Base-by-base conservation (phyloP, 2,113 vertebrate species). In the Beaufortia kweichowensis region DNA sequence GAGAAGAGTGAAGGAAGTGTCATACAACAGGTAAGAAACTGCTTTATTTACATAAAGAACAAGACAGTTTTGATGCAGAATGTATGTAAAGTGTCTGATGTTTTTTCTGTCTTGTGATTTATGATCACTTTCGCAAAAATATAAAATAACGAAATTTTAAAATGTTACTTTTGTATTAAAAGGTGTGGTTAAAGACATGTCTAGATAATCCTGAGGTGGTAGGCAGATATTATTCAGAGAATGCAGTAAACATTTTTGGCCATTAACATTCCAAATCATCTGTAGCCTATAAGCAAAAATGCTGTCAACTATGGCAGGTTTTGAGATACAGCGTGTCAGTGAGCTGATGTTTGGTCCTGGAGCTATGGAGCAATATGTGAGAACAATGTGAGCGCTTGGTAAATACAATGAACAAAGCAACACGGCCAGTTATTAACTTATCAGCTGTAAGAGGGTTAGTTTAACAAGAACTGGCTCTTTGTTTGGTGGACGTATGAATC, bases 401-500 rank as follows among this genome's bases (percentile, higher is more conserved):
- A 33, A 69, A 55, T 19, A 73, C 35, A 73, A 61, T 61, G 70
- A 41, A 41, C 70, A 61, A 8, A 19, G 28, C 55, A 61, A 23
- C 35, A 41, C 9, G 19, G 24, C 55, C 35, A 61, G 33, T 61
- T 61, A 46, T 74, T 72, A 56, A 69, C 67, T 71, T 57, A 71
- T 59, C 53, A 48, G 39, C 35, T 8, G 1, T 74, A 74, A 74
- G 70, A 31, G 70, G 26, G 28, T 74, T 61, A 73, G 24, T 73
- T 59, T 35, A 61, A 35, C 56, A 73, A 48, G 24, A 73, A 61
- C 26, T 14, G 57, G 39, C 56, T 73, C 70, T 61, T 61, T 74
- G 70, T 74, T 24, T 15, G 43, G 61, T 39, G 9, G 9, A 59
- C 4, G 64, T 6, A 8, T 48, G 23, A 55, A 53, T 76, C n/a